Evolutionary conservation across 1,140 invertebrate genomes (phyloP).

Genomic region (Planococcus citri): DNA sequence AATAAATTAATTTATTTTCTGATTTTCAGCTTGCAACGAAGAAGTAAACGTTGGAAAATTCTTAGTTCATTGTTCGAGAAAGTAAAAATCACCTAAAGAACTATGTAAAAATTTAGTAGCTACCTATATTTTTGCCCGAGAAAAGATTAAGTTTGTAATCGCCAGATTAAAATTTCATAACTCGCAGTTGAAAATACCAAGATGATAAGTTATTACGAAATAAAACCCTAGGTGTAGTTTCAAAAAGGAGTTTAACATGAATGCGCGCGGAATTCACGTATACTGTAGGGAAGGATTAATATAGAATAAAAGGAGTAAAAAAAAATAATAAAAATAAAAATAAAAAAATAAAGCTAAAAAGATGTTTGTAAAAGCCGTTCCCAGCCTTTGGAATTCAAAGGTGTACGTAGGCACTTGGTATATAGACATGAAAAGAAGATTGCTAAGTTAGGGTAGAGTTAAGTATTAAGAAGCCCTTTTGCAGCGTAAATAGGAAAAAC

Average conservation of each 20-base stretch:
- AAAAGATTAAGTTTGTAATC: not conserved
- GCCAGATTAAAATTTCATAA: not conserved
- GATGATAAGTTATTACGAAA: conserved; percentile 8
- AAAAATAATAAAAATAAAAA: conserved; percentile 11
- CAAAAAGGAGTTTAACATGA: not conserved
- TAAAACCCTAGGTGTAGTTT: not conserved
- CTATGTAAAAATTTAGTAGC: too few relatives aligned
- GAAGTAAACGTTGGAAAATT: too few relatives aligned
- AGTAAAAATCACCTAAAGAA: too few relatives aligned
- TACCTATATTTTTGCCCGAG: not conserved
- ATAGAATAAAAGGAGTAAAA: conserved; percentile 2
- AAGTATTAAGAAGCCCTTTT: conserved; percentile 18
- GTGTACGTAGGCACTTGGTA: conserved; percentile 1
- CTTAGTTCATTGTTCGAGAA: too few relatives aligned
- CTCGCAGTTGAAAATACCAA: not conserved
- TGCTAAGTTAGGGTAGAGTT: conserved; percentile 18
- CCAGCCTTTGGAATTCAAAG: conserved; percentile 17
- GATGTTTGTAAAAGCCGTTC: conserved; percentile 15
- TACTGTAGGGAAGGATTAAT: not conserved
- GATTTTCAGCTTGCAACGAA: too few relatives aligned
- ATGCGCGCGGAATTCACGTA: not conserved
- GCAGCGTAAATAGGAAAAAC: conserved; percentile 14
- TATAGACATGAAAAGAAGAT: conserved; percentile 18
- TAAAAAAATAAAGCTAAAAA: conserved; percentile 11
- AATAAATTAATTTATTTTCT: too few relatives aligned